Percentiles rank a stretch among this genome's conserved stretches.
Evolutionary conservation across 2,888 invertebrate genomes (phyloP).

Genomic region (Acronicta alni): DNA sequence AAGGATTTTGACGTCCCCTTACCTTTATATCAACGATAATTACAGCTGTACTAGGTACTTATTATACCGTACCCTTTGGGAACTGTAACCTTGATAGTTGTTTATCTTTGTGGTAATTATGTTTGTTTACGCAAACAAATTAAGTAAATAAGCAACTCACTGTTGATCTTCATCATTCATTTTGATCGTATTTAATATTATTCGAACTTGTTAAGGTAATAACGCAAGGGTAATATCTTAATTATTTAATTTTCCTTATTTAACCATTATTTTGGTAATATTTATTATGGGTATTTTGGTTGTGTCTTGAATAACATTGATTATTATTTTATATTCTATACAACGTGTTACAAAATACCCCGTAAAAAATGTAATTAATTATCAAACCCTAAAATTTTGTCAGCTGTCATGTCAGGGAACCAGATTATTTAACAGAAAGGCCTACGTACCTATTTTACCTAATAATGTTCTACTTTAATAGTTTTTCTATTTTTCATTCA

Average conservation of each 20-base stretch:
- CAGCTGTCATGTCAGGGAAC: no score
- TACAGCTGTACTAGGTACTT: neutral
- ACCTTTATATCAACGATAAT: neutral
- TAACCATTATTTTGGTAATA: conserved; percentile 10
- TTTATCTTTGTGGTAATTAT: conserved; percentile 7
- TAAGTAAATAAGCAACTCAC: conserved; percentile 13
- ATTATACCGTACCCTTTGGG: neutral
- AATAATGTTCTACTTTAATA: no score
- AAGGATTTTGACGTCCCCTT: no score
- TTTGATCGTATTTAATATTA: neutral
- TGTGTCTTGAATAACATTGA: no score
- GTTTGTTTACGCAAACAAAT: conserved; percentile 37
- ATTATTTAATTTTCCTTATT: conserved; percentile 12
- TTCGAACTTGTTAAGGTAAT: conserved; percentile 10
- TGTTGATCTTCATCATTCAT: conserved; percentile 24
- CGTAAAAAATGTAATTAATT: no score
- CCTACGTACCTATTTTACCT: no score
- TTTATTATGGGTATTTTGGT: conserved; percentile 1
- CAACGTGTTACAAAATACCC: no score
- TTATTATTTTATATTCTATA: no score
- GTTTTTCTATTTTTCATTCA: no score
- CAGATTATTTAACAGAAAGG: no score
- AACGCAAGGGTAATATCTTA: no score
- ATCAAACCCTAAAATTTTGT: no score
- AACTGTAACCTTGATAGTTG: neutral